Conservation (phyloP, 92 coral and sea anemone species). For the Epizoanthus stellaris region DNA sequence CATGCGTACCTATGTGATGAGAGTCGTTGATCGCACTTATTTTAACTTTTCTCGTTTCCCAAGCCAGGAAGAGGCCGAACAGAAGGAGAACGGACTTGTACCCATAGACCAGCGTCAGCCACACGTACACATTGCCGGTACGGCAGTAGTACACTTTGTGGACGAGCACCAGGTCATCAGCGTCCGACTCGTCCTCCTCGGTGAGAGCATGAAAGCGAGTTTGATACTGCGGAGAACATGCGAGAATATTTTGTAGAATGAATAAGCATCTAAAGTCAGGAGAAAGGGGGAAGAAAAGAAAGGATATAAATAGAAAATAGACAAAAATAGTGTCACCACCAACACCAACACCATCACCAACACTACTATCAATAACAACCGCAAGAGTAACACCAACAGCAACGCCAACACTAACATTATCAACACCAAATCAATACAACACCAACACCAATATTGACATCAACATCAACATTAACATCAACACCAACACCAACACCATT, state of each 20-base stretch:
- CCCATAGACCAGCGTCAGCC: constrained; percentile 71
- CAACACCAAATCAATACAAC: too few relatives aligned
- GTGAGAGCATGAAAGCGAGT: too few relatives aligned
- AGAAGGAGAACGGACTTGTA: constrained; percentile 76
- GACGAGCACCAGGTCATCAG: constrained; percentile 54
- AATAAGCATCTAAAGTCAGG: not conserved
- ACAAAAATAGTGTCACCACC: too few relatives aligned
- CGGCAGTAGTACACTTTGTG: constrained; percentile 58
- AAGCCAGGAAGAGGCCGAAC: constrained; percentile 82
- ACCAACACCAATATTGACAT: too few relatives aligned
- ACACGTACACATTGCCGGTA: constrained; percentile 34
- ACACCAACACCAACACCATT: too few relatives aligned
- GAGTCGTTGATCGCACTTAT: constrained; percentile 80
- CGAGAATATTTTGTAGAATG: not conserved
- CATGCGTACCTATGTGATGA: constrained; percentile 70
- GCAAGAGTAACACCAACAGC: not conserved
- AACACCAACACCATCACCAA: not conserved
- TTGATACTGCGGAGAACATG: not conserved
- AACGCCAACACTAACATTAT: too few relatives aligned
- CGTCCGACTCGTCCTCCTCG: constrained; percentile 1
- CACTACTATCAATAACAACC: too few relatives aligned
- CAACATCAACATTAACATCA: too few relatives aligned
- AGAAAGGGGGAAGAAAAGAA: not conserved
- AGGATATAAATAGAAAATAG: too few relatives aligned
- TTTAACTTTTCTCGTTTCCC: constrained; percentile 85